Base-by-base conservation (phyloP, 2,888 invertebrate species). In the Catocala sponsa region DNA sequence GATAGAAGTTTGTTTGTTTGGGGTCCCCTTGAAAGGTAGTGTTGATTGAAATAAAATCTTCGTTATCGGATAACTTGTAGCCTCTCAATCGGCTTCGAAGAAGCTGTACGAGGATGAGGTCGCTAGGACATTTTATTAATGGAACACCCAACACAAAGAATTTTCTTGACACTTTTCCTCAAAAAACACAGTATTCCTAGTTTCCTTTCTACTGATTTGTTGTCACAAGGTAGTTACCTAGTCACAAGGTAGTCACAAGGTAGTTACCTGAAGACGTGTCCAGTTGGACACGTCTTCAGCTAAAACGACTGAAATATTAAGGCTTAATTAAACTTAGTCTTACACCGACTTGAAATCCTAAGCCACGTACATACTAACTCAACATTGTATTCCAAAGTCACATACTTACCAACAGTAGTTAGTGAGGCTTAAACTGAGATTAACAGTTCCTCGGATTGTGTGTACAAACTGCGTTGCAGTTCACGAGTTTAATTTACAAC, bases 401-500 rank as follows among this genome's bases (percentile, higher is more conserved):
- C 64, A 78, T 69, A 68, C 68, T 72, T 72, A 72, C 55, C 53
- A 70, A 78, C 61, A 64, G 66, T 69, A 76, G 79, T 78, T 73
- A 70, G 70, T 70, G 63, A 52, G 64, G 76, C 63, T 76, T 78
- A 70, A 76, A 78, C 72, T 69, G 70, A 78, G 73, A 75, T 80
- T 81, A 79, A 68, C 72, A 69, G 75, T 78, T 79, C 63, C 77
- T 76, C 54, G 75, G 64, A 76, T 78, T 78, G 71, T 65, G 65
- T 62, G 69, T 64, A 71, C 80, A 71, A 72, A 78, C 75, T 76
- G 71, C 56, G 63, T 59, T 77, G 75, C 79, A 80, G 65, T 77
- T 73, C 74, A 59, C 48, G 57, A 78, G 76, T 72, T 73, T 75
- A 76, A 83, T 77, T 81, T 76, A 80, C 73, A 80, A 75, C 74